Evolutionary conservation across 2,888 invertebrate species (phyloP), one percentile per base, ranked within the genome.

Genomic region (Idaea straminata): DNA sequence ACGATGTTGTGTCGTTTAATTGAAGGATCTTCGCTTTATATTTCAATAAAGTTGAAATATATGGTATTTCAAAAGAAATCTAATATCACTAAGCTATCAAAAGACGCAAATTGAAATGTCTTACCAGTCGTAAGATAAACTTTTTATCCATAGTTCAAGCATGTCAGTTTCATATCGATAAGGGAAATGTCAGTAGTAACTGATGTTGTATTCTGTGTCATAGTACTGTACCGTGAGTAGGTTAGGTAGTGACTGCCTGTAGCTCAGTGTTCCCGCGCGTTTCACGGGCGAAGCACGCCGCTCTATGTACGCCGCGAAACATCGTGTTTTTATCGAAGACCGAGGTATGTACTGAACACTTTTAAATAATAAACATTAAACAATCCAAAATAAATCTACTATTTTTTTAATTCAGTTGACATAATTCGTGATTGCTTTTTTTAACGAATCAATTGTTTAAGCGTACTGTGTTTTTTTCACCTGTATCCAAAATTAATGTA

Each of bases 151-250:
- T 47, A 66, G 68, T 69, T 69, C 68, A 69, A 38, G 35, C 47
- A 63, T 63, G 62, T 64, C 61, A 65, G 35, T 66, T 57, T 25
- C 60, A 36, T 66, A 66, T 68, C 66, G 68, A 68, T 68, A 68
- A 64, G 58, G 35, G 61, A 62, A 61, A 64, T 63, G 64, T 60
- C 62, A 62, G 57, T 64, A 15, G 62, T 16, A 10, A 59, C 15
- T 15, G 16, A 3, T 7, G 25, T 59, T 6, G 5, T 15, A 59
- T 59, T 15, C 59, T n/a, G 5, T 59, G 59, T 35, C n/a, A n/a
- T n/a, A n/a, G n/a, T n/a, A n/a, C n/a, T n/a, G n/a, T n/a, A n/a
- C n/a, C 61, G n/a, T 2, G 15, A 36, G 61, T 25, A 25, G 3
- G 34, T 25, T 7, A 13, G 59, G 16, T 34, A 7, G 34, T 25